Conservation (phyloP, 2,113 vertebrate genomes). For the Theristicus caerulescens region DNA sequence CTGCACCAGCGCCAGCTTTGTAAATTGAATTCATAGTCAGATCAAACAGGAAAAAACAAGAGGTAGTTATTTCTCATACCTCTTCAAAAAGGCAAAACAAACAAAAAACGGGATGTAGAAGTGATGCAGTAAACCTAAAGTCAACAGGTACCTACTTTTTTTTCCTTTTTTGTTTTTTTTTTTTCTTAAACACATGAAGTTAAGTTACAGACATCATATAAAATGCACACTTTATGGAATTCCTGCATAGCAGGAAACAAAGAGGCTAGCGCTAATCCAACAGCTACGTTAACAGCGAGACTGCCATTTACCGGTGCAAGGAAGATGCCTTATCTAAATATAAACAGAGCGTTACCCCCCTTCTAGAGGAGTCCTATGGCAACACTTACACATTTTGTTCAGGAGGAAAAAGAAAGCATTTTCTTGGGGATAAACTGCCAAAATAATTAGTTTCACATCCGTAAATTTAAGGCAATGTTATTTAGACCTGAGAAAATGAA, state of each 20-base stretch:
- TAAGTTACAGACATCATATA: conserved; percentile 70
- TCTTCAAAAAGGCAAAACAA: conserved; percentile 45
- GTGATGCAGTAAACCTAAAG: conserved; percentile 59
- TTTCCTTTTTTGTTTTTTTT: neutral
- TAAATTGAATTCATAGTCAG: conserved; percentile 56
- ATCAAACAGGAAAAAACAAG: conserved; percentile 64
- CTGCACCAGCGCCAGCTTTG: conserved; percentile 9
- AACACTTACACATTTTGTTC: conserved; percentile 12
- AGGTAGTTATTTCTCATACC: conserved; percentile 58
- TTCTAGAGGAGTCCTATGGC: conserved; percentile 40
- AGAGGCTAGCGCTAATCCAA: conserved; percentile 66
- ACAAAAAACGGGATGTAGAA: conserved; percentile 29
- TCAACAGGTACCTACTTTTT: conserved; percentile 20
- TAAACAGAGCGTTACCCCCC: conserved; percentile 21
- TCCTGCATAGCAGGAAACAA: conserved; percentile 81
- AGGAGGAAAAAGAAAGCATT: conserved; percentile 19
- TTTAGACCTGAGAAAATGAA: conserved; percentile 62
- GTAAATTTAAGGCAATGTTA: conserved; percentile 77
- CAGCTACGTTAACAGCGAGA: conserved; percentile 61
- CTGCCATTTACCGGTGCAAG: conserved; percentile 44
- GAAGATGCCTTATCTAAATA: conserved; percentile 26
- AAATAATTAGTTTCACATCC: conserved; percentile 27
- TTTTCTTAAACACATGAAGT: conserved; percentile 57
- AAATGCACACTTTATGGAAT: conserved; percentile 69
- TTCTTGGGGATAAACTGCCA: conserved; percentile 48